Conservation (phyloP, 2,113 vertebrate genomes). For the Tricholaema leucomelas region DNA sequence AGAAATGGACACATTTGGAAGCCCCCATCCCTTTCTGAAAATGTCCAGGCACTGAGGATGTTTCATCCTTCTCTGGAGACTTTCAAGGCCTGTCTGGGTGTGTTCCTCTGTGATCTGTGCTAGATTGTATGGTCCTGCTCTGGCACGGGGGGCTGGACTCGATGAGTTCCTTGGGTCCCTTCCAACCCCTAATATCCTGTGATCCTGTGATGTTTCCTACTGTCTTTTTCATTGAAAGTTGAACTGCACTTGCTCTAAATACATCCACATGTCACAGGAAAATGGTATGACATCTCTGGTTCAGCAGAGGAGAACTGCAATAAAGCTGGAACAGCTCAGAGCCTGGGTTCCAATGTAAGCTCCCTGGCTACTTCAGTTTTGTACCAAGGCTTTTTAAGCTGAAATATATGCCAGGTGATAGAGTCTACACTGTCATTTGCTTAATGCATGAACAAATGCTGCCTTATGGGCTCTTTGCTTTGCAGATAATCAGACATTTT, state of each 20-base stretch:
- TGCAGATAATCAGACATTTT: conserved; percentile 29
- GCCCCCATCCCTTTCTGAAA: neutral
- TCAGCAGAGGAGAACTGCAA: neutral
- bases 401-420: conserved; percentile 33
- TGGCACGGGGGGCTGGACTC: too few relatives aligned
- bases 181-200: too few relatives aligned
- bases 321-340: neutral
- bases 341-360: neutral
- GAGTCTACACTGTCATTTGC: neutral
- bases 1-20: neutral
- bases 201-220: too few relatives aligned
- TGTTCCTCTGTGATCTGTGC: too few relatives aligned
- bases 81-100: too few relatives aligned
- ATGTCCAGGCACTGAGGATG: neutral
- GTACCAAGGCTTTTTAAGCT: conserved; percentile 15
- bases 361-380: neutral
- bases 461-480: conserved; percentile 22
- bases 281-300: neutral
- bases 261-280: neutral
- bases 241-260: neutral
- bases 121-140: too few relatives aligned
- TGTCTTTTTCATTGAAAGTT: neutral
- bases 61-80: neutral
- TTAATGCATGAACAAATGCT: conserved; percentile 26
- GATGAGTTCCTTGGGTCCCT: too few relatives aligned